These are phyloP conservation scores for Pentamera pediparva DNA, from an alignment of 53 echinoderm and acorn worm genomes.

Conservation along the genomic window DNA sequence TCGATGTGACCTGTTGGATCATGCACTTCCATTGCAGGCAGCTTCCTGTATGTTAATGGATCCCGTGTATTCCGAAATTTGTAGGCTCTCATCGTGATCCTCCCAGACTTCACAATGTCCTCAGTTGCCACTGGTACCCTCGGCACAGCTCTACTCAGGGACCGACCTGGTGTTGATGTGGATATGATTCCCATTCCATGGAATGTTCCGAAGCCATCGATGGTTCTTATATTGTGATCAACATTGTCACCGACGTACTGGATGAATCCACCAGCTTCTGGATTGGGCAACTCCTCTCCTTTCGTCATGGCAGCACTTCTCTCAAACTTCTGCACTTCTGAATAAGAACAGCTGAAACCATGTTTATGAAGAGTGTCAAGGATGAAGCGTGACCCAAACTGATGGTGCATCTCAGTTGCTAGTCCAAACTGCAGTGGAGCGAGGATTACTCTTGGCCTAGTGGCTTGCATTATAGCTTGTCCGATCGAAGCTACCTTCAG, in stretches of 20 bases:
- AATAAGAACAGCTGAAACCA: slow-evolving; percentile 40
- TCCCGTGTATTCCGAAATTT: neutral
- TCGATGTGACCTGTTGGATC: slow-evolving; percentile 28
- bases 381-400: slow-evolving; percentile 43
- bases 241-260: slow-evolving; percentile 54
- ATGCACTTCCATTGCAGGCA: slow-evolving; percentile 9
- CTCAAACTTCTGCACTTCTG: slow-evolving; percentile 41
- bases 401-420: slow-evolving; percentile 38
- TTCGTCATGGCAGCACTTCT: slow-evolving; percentile 28
- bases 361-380: slow-evolving; percentile 26
- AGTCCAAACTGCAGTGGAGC: slow-evolving; percentile 49
- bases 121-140: slow-evolving; percentile 4
- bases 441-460: slow-evolving; percentile 26
- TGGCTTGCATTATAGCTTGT: slow-evolving; percentile 42
- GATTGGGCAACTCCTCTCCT: slow-evolving; percentile 25
- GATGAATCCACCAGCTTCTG: neutral
- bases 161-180: slow-evolving; percentile 42
- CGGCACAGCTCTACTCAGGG: slow-evolving; percentile 12
- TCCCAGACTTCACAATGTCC: too few species aligned
- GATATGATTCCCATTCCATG: slow-evolving; percentile 67
- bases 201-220: slow-evolving; percentile 54
- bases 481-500: slow-evolving; percentile 40
- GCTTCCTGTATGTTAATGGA: slow-evolving; percentile 31
- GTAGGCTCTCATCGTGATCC: slow-evolving; percentile 1
- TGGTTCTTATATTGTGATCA: slow-evolving; percentile 51